These are phyloP conservation scores for Peromyscus eremicus DNA, from an alignment of 2,797 vertebrate genomes.

Conservation along the genomic window DNA sequence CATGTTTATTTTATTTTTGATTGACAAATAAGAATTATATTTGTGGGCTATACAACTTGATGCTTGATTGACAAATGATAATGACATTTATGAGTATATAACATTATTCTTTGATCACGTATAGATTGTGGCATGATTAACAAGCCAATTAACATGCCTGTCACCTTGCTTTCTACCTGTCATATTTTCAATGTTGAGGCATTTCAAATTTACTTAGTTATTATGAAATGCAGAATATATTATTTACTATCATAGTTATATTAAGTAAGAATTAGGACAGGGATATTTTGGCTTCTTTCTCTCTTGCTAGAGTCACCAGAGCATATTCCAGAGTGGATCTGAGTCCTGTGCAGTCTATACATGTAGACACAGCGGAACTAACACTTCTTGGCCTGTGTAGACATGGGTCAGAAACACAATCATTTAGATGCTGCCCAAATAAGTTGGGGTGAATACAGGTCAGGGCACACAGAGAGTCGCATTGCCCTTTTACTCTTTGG, in stretches of 20 bases:
- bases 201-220: neutral
- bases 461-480: neutral
- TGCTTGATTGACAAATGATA: neutral
- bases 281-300: neutral
- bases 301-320: neutral
- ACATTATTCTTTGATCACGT: neutral
- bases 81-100: neutral
- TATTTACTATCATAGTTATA: neutral
- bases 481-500: neutral
- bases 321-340: neutral
- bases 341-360: neutral
- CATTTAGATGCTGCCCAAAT: conserved; percentile 22
- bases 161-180: neutral
- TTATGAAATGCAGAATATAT: neutral
- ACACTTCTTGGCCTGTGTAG: neutral
- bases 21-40: neutral
- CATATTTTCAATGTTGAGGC: neutral
- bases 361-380: neutral
- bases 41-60: neutral
- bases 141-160: neutral
- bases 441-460: conserved; percentile 26
- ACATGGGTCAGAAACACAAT: neutral
- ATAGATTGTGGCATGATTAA: neutral
- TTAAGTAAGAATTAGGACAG: neutral
- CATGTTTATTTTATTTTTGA: neutral